Conservation (phyloP, 1,140 invertebrate species). For the Oreohelix idahoensis region DNA sequence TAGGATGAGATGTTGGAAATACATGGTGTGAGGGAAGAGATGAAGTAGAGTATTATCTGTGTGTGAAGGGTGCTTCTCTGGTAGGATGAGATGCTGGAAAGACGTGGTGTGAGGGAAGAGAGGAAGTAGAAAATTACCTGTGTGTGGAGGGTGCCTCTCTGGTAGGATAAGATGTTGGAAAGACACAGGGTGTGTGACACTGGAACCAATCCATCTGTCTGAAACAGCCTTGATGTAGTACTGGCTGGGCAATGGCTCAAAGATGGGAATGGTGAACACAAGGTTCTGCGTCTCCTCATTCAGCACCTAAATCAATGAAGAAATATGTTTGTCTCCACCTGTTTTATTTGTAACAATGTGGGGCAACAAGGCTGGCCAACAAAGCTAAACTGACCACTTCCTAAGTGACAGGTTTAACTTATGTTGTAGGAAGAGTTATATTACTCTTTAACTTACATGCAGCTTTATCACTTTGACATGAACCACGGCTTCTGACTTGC, state of each 20-base stretch:
- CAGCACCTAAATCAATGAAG: slow-evolving; percentile 73
- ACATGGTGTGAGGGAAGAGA: slow-evolving; percentile 82
- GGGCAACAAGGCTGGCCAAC: too few relatives aligned
- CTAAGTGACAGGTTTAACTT: too few relatives aligned
- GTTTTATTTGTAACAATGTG: too few relatives aligned
- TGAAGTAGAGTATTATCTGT: too few relatives aligned
- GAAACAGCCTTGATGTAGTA: slow-evolving; percentile 91
- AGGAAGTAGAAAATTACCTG: slow-evolving; percentile 76
- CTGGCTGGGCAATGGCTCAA: slow-evolving; percentile 90
- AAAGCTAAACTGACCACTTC: too few relatives aligned
- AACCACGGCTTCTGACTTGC: too few relatives aligned
- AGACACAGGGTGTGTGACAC: slow-evolving; percentile 82
- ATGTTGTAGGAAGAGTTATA: too few relatives aligned
- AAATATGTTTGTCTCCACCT: background rate
- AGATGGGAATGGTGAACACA: slow-evolving; percentile 95
- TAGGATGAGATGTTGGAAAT: slow-evolving; percentile 91
- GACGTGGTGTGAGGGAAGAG: too few relatives aligned
- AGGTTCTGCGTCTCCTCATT: slow-evolving; percentile 85
- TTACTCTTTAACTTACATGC: too few relatives aligned
- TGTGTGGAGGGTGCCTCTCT: slow-evolving; percentile 92
- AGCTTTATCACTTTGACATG: too few relatives aligned
- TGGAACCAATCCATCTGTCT: slow-evolving; percentile 92
- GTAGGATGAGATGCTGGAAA: too few relatives aligned
- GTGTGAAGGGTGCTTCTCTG: too few relatives aligned
- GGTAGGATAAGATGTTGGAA: slow-evolving; percentile 94